Base-by-base conservation (phyloP, 2,888 invertebrate species). In the Morpho achilles region DNA sequence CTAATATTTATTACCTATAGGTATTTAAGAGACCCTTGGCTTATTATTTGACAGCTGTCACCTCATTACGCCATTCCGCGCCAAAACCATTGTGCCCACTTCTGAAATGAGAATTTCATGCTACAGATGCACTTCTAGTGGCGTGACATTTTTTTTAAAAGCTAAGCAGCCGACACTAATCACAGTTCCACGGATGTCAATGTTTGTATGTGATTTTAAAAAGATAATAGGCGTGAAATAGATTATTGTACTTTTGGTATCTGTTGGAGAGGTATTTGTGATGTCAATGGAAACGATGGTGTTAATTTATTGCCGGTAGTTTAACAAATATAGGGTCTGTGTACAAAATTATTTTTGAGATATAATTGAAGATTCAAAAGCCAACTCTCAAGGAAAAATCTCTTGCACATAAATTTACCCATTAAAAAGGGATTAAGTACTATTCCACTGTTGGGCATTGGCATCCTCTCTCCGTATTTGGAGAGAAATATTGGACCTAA, bases 121-220 rank as follows among this genome's bases (percentile, higher is more conserved):
- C 74, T 69, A 74, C 81, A 82, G 81, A 81, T 82, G 82, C 63
- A 65, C 42, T 53, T 72, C 51, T 67, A 79, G 80, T 75, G 76
- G 73, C 79, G 75, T 80, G 75, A 76, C 69, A 70, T 68, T 68
- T 65, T 67, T 70, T 69, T 64, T 63, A 57, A 69, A 23, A 32
- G n/a, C 67, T 71, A 76, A 80, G 76, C 72, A 75, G 69, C 70
- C 76, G 73, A 71, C 60, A 59, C 74, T 73, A 75, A 80, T 80
- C 67, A 69, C 59, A 68, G 69, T 71, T 70, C 70, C 74, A 65
- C 64, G 63, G 57, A 56, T 54, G 42, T 54, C 42, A 53, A 41
- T 53, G 41, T 53, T 62, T 61, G 64, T 65, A 42, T 47, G 50
- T 55, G 54, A 64, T 63, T 67, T 60, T 50, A 44, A 52, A 49